phyloP scores from a whole-genome alignment of 2,888 invertebrate species.

The Agrilus cyanescens region DNA sequence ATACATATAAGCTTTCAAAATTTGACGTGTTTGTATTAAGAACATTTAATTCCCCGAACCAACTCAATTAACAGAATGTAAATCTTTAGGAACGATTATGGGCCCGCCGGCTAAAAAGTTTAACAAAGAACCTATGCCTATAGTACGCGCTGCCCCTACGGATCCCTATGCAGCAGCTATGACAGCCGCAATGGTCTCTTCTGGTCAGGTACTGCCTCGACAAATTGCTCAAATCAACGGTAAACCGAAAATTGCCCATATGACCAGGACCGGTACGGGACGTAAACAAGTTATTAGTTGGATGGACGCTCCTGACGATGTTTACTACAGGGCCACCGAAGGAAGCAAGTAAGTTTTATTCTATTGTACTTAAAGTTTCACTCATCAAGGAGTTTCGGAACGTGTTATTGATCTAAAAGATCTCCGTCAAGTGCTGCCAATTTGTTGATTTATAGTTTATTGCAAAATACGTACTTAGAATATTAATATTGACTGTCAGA shows the following conservation, averaged over 20 bases:
- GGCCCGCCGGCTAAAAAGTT: slow-evolving; percentile 68
- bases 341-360: slow-evolving; percentile 65
- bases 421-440: no score
- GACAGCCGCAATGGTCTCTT: slow-evolving; percentile 52
- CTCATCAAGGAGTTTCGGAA: background rate
- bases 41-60: no score
- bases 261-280: slow-evolving; percentile 61
- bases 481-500: no score
- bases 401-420: no score
- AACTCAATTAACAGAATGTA: no score
- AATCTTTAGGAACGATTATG: slow-evolving; percentile 27
- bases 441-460: no score
- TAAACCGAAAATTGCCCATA: slow-evolving; percentile 69
- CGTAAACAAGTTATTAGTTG: slow-evolving; percentile 91
- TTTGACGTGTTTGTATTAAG: no score
- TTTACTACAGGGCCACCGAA: slow-evolving; percentile 87
- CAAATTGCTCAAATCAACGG: slow-evolving; percentile 67
- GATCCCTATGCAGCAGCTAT: slow-evolving; percentile 61
- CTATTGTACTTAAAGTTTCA: background rate
- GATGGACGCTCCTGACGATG: slow-evolving; percentile 97
- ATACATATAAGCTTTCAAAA: no score
- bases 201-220: slow-evolving; percentile 56
- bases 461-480: no score
- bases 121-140: slow-evolving; percentile 52
- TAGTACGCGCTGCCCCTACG: slow-evolving; percentile 7